Base-by-base conservation (phyloP, 35 echinoderm and acorn worm species). In the Heliocidaris tuberculata region DNA sequence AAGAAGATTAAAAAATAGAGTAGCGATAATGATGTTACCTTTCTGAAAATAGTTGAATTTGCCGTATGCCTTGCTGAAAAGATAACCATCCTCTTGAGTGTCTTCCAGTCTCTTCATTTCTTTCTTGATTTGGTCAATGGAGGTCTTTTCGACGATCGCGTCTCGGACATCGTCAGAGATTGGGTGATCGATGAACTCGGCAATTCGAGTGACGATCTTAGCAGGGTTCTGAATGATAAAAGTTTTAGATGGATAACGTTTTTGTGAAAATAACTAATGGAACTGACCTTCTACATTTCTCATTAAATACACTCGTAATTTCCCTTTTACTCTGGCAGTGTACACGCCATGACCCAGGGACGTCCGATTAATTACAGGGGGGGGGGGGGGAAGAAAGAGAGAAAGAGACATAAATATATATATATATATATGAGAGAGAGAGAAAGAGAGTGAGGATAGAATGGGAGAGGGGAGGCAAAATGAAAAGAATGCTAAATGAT, bases 41-140 rank as follows among this genome's bases (percentile, higher is more conserved):
- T 92, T 92, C 48, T 56, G 90, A 29, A 50, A 92, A 48, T 92
- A 92, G 50, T 48, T 92, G 27, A 50, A 48, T 50, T 16, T 92
- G 15, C 90, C 90, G 49, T 50, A 92, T 7, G 90, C 90, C 48
- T 92, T 92, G 47, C 90, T 48, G 48, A 50, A 92, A 4, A 50
- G 13, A 30, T 92, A 50, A 56, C 90, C 90, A 92, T 92, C 90
- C 29, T 92, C 90, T 56, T 1, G 0, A 0, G 90, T 56, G 4
- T 56, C 90, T 50, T 92, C 90, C 27, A 92, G 90, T 27, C 90
- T 31, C 48, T 48, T 56, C 90, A 92, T 92, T 30, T 92, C 90
- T 48, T 48, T 92, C 19, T 56, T 92, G 0, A 92, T 92, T 29
- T 30, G 7, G 7, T 92, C 49, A 11, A 92, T 54, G 13, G 90